A percentile compares a stretch with the other conserved stretches of the same genome.
Conservation (phyloP, 2,888 invertebrate species). For the Pseudoips prasinana region DNA sequence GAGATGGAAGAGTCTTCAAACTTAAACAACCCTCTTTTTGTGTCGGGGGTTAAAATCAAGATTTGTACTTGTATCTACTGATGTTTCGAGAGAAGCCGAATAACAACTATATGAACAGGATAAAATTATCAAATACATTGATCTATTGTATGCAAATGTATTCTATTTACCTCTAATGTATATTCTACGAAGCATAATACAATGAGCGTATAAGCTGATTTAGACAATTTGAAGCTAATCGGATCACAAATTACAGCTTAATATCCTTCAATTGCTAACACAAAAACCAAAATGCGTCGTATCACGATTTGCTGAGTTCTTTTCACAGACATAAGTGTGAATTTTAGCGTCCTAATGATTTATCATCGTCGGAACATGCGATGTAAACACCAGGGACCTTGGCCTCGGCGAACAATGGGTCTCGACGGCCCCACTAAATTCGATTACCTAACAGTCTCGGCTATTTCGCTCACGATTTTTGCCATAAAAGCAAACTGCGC, state of each 20-base stretch:
- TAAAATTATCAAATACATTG: constrained; percentile 1
- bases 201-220: too few relatives aligned
- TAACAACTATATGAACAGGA: constrained; percentile 9
- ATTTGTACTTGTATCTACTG: too few relatives aligned
- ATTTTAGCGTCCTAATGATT: constrained; percentile 43
- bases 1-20: too few relatives aligned
- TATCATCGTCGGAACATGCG: constrained; percentile 50
- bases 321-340: constrained; percentile 18
- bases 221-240: too few relatives aligned
- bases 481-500: constrained; percentile 33
- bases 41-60: too few relatives aligned
- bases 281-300: too few relatives aligned
- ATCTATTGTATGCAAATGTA: neutral
- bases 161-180: too few relatives aligned
- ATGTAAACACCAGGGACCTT: constrained; percentile 76
- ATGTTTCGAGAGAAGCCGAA: neutral
- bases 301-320: too few relatives aligned
- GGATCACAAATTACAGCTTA: too few relatives aligned
- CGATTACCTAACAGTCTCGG: constrained; percentile 67
- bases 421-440: constrained; percentile 71
- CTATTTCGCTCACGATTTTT: constrained; percentile 71
- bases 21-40: too few relatives aligned
- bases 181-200: too few relatives aligned
- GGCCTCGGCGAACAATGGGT: constrained; percentile 72
- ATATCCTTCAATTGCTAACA: too few relatives aligned